Percentiles rank a stretch among this genome's conserved stretches.
These are phyloP conservation scores for Lineus longissimus DNA, from an alignment of 1,140 invertebrate genomes.

Conservation along the genomic window DNA sequence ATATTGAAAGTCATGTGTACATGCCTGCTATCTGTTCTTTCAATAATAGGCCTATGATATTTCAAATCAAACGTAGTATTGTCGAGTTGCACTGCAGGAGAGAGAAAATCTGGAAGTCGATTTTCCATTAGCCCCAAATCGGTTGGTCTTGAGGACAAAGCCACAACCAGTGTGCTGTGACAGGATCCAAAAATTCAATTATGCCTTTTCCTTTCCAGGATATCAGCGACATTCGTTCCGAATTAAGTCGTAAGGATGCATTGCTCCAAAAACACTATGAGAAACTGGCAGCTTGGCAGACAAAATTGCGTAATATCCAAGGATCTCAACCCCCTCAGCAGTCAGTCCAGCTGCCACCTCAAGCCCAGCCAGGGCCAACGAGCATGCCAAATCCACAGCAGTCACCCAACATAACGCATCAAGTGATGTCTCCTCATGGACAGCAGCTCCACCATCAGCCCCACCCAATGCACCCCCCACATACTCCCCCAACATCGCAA, in stretches of 20 bases:
- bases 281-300: slow-evolving; percentile 2
- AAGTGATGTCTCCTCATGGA: not conserved
- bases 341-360: not conserved
- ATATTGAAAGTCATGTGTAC: too few relatives aligned
- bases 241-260: not conserved
- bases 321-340: slow-evolving; percentile 4
- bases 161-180: too few relatives aligned
- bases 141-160: too few relatives aligned
- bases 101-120: too few relatives aligned
- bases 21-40: too few relatives aligned
- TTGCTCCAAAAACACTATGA: slow-evolving; percentile 1
- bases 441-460: not conserved
- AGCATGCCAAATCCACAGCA: not conserved
- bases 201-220: not conserved
- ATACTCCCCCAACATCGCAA: not conserved
- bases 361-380: not conserved
- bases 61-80: too few relatives aligned
- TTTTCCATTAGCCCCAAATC: too few relatives aligned
- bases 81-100: too few relatives aligned
- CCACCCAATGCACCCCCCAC: not conserved
- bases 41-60: too few relatives aligned
- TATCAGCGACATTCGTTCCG: not conserved
- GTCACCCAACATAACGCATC: not conserved
- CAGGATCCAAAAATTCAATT: too few relatives aligned
- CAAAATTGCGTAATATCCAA: not conserved